Conservation (phyloP, 2,797 vertebrate species). For the Acipenser transmontanus region DNA sequence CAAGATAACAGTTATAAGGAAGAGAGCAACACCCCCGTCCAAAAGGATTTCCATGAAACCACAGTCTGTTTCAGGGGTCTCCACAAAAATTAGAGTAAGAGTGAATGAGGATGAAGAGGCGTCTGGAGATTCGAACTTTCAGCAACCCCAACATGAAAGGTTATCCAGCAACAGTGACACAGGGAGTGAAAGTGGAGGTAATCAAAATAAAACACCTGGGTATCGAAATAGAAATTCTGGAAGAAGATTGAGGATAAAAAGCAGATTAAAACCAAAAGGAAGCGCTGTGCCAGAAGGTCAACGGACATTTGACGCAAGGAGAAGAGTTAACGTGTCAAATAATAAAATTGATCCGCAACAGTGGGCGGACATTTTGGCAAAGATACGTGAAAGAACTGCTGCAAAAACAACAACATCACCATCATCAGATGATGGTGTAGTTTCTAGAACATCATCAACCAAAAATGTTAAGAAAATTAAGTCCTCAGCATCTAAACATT, state of each 20-base stretch:
- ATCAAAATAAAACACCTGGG: constrained; percentile 25
- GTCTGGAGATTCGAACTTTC: constrained; percentile 52
- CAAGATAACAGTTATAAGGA: too few species aligned
- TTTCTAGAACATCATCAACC: constrained; percentile 12
- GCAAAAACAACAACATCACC: constrained; percentile 39
- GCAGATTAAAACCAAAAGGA: constrained; percentile 35
- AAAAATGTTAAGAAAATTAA: constrained; percentile 15
- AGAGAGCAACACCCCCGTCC: constrained; percentile 45
- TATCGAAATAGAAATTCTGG: constrained; percentile 39
- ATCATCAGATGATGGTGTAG: constrained; percentile 7
- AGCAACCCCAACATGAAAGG: constrained; percentile 18
- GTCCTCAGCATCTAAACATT: constrained; percentile 8
- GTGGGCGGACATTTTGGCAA: constrained; percentile 87
- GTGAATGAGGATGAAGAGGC: constrained; percentile 54
- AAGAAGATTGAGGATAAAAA: constrained; percentile 41
- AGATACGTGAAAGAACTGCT: constrained; percentile 67
- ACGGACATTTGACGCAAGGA: constrained; percentile 54
- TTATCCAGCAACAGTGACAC: constrained; percentile 30
- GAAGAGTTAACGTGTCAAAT: constrained; percentile 67
- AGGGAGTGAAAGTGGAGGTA: constrained; percentile 28
- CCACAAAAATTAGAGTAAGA: constrained; percentile 48
- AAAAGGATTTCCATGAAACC: constrained; percentile 46
- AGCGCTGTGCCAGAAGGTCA: constrained; percentile 53
- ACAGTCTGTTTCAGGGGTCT: constrained; percentile 54
- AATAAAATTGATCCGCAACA: constrained; percentile 79